phyloP scores from a whole-genome alignment of 2,797 vertebrate genomes.

The Tragopan temminckii region DNA sequence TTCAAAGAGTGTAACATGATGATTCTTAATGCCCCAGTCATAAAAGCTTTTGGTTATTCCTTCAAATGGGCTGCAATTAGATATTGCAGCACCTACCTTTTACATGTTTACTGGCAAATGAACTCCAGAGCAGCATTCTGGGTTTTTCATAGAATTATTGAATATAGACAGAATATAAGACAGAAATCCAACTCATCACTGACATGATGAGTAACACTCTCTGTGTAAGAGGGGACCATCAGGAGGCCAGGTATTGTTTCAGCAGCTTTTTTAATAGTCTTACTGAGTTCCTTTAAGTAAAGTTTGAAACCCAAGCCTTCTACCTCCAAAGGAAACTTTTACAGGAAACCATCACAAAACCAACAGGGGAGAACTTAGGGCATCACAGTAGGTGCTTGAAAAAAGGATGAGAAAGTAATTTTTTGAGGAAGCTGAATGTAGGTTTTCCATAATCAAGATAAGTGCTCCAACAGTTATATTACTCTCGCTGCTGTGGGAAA shows the following conservation, averaged over 20 bases:
- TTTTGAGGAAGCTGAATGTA: not conserved
- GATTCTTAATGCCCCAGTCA: not conserved
- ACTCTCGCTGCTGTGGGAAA: not conserved
- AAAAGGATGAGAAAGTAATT: not conserved
- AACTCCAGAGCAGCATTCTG: constrained; percentile 3
- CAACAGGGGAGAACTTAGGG: not conserved
- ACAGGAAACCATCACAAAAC: not conserved
- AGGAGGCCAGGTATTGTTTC: not conserved
- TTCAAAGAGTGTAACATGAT: not conserved
- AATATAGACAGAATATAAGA: constrained; percentile 41
- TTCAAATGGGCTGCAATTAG: not conserved
- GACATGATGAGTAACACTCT: not conserved
- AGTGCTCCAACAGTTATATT: constrained; percentile 9
- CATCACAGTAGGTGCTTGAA: not conserved
- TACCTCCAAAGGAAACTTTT: constrained; percentile 5
- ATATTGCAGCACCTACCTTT: not conserved
- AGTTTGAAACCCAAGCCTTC: not conserved
- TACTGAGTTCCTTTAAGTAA: constrained; percentile 8
- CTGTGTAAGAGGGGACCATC: not conserved
- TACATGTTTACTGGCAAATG: not conserved
- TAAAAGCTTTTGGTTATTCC: constrained; percentile 25
- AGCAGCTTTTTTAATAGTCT: not conserved
- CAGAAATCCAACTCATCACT: not conserved
- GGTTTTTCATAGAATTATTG: not conserved
- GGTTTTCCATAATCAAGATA: constrained; percentile 3